A percentile compares a stretch with the other conserved stretches of the same genome.
Conservation (phyloP, 2,113 vertebrate genomes). For the Lutjanus erythropterus region DNA sequence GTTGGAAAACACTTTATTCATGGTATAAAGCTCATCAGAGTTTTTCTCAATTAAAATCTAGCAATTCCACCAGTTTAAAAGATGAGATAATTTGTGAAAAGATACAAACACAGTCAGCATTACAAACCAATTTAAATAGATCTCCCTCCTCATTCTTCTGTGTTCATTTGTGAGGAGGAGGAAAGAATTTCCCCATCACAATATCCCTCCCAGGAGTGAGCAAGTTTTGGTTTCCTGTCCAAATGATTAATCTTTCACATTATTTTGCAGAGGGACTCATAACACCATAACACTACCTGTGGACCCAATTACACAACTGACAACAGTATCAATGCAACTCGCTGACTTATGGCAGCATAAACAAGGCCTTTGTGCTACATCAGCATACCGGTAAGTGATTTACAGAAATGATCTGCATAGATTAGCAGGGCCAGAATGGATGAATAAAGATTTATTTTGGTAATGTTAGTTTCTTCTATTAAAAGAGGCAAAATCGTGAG, state of each 20-base stretch:
- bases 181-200: slow-evolving; percentile 44
- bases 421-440: slow-evolving; percentile 27
- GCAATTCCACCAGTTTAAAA: background rate
- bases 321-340: slow-evolving; percentile 62
- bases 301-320: slow-evolving; percentile 78
- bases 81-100: background rate
- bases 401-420: slow-evolving; percentile 30
- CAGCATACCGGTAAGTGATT: slow-evolving; percentile 38
- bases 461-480: background rate
- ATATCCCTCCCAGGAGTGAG: slow-evolving; percentile 56
- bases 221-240: slow-evolving; percentile 71
- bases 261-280: slow-evolving; percentile 69
- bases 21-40: background rate
- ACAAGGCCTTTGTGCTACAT: slow-evolving; percentile 40
- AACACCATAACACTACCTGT: slow-evolving; percentile 70
- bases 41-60: background rate
- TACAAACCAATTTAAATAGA: slow-evolving; percentile 3
- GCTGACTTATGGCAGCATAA: slow-evolving; percentile 62
- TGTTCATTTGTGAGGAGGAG: slow-evolving; percentile 39
- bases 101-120: background rate
- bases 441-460: background rate
- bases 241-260: slow-evolving; percentile 80
- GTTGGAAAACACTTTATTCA: background rate
- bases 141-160: background rate
- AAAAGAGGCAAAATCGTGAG: background rate